Conservation (phyloP, 2,888 invertebrate genomes). For the Pseudococcus viburni region DNA sequence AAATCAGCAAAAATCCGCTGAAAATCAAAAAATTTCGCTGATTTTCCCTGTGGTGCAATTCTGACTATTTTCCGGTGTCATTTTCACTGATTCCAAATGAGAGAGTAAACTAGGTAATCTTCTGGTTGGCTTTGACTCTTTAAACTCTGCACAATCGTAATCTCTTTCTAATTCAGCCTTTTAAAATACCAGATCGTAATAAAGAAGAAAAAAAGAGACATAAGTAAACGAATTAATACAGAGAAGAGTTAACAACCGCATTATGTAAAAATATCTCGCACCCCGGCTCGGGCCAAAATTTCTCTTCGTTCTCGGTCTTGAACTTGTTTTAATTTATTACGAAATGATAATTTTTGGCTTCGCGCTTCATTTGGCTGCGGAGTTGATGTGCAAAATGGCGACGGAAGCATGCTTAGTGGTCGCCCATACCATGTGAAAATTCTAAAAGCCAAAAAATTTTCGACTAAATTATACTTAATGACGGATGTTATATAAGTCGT, state of each 20-base stretch:
- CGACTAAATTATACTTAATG: conserved; percentile 26
- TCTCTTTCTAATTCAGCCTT: too few relatives aligned
- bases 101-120: too few relatives aligned
- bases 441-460: conserved; percentile 41
- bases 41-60: too few relatives aligned
- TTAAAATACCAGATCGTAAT: too few relatives aligned
- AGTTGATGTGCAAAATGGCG: conserved; percentile 18
- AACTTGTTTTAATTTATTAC: conserved; percentile 57
- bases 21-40: too few relatives aligned
- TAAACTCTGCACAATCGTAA: too few relatives aligned
- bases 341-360: conserved; percentile 52
- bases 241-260: conserved; percentile 52
- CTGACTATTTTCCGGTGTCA: too few relatives aligned
- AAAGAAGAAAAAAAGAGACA: neutral
- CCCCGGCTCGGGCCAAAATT: conserved; percentile 48
- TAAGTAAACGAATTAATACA: neutral
- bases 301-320: conserved; percentile 6
- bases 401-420: neutral
- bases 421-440: conserved; percentile 8
- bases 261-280: conserved; percentile 52
- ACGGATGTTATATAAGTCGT: neutral
- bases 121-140: too few relatives aligned
- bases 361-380: conserved; percentile 35
- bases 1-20: too few relatives aligned
- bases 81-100: too few relatives aligned